Evolutionary conservation across 2,888 invertebrate genomes (phyloP).

Genomic region (Thymelicus lineola): DNA sequence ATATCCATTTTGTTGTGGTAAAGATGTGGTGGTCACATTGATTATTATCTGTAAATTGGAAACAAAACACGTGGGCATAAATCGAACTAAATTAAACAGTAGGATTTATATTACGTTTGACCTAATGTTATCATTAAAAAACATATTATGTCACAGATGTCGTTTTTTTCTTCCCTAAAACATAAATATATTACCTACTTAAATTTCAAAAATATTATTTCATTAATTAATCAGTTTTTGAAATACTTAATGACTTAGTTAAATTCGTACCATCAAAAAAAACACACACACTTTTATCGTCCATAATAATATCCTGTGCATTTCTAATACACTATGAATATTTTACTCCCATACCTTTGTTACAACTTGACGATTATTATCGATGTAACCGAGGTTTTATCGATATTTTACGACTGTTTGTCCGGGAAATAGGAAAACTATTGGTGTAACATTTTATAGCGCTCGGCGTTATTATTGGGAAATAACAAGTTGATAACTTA

Average conservation of each 20-base stretch:
- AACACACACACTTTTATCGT: background rate
- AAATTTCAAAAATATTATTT: no score
- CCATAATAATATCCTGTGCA: slow-evolving; percentile 38
- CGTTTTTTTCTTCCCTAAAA: no score
- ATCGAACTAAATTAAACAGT: no score
- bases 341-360: slow-evolving; percentile 32
- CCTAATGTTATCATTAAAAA: no score
- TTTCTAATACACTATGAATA: slow-evolving; percentile 25
- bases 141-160: no score
- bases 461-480: background rate
- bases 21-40: background rate
- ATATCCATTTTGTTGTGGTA: slow-evolving; percentile 11
- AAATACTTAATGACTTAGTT: background rate
- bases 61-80: background rate
- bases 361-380: slow-evolving; percentile 34
- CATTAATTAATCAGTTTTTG: no score
- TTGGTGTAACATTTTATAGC: slow-evolving; percentile 31
- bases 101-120: no score
- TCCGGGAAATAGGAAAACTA: slow-evolving; percentile 30
- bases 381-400: slow-evolving; percentile 38
- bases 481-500: slow-evolving; percentile 31
- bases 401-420: slow-evolving; percentile 42
- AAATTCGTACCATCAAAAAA: slow-evolving; percentile 16
- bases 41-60: background rate
- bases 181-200: no score